Evolutionary conservation across 2,113 vertebrate species (phyloP).

Genomic region (Piaya cayana): DNA sequence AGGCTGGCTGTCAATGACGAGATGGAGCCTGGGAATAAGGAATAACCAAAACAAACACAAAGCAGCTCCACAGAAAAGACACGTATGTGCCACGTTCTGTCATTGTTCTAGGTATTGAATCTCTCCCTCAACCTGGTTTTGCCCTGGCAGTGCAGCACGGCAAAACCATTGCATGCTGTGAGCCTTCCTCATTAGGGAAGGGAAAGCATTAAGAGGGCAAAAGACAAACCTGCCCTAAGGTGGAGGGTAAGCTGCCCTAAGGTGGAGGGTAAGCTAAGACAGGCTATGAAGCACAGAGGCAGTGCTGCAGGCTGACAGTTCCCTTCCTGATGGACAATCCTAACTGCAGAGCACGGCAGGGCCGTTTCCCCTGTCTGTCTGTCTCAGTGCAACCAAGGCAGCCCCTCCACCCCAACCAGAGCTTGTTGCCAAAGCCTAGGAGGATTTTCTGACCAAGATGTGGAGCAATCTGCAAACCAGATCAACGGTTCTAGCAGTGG

Average conservation of each 20-base stretch:
- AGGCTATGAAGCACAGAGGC: not conserved
- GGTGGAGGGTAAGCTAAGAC: not conserved
- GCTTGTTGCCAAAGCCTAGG: not conserved
- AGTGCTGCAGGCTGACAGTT: not conserved
- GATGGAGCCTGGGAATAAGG: not conserved
- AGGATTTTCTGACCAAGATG: not conserved
- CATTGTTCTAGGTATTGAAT: not conserved
- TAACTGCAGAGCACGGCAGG: not conserved
- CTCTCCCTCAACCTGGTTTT: not conserved
- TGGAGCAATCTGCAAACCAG: not conserved
- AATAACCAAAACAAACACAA: not conserved
- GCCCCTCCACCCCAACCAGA: not conserved
- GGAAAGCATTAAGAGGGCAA: not conserved
- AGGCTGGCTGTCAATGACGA: not conserved
- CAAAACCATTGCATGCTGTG: not conserved
- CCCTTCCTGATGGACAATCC: not conserved
- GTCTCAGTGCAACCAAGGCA: not conserved
- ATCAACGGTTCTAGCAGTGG: not conserved
- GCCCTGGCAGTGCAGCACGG: not conserved
- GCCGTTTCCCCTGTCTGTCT: not conserved
- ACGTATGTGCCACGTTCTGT: not conserved
- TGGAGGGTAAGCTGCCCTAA: not conserved
- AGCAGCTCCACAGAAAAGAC: not conserved
- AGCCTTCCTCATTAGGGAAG: not conserved
- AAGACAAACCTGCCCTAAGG: not conserved